Base-by-base conservation (phyloP, 2,888 invertebrate genomes). In the Tigriopus californicus region DNA sequence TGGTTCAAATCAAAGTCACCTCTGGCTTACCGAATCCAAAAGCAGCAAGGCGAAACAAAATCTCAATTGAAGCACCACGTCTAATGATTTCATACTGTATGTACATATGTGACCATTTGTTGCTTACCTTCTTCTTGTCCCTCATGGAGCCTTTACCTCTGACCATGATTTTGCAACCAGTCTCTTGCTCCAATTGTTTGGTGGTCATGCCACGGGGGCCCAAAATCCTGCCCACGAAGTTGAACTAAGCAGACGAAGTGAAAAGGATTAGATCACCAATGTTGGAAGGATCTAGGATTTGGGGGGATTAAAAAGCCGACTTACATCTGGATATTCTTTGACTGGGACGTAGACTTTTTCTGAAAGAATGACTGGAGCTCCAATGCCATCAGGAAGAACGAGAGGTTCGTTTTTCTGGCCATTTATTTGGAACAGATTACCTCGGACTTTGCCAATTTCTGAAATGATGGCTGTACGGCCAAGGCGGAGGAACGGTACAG, bases 91-190 rank as follows among this genome's bases (percentile, higher is more conserved):
- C 11, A 11, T 11, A 42, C n/a, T 42, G 11, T 42, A 42, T 42
- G n/a, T 42, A 42, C 11, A 12, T 42, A 42, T 44, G 33, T 18
- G 15, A 13, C 13, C 15, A 52, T 2, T 24, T 47, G 40, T n/a
- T n/a, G 70, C 76, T 76, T 79, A 95, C 97, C 89, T 97, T 97
- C 77, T 92, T 91, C 79, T 95, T 95, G 75, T 97, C 95, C 74
- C 97, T 80, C 95, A 97, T 97, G 62, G 95, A 95, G 64, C 97
- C 97, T 76, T 92, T 92, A 72, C 98, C 97, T 77, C 98, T 81
- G 70, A 98, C 95, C 98, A 98, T 98, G 70, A 98, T 97, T 82
- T 98, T 99, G 77, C 98, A 99, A 67, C 97, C 97, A 68, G 98
- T 98, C 79, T 97, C 97, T 77, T 95, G 92, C 76, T 98, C 98